Base-by-base conservation (phyloP, 1,140 invertebrate species). In the Paralvinella palmiformis region DNA sequence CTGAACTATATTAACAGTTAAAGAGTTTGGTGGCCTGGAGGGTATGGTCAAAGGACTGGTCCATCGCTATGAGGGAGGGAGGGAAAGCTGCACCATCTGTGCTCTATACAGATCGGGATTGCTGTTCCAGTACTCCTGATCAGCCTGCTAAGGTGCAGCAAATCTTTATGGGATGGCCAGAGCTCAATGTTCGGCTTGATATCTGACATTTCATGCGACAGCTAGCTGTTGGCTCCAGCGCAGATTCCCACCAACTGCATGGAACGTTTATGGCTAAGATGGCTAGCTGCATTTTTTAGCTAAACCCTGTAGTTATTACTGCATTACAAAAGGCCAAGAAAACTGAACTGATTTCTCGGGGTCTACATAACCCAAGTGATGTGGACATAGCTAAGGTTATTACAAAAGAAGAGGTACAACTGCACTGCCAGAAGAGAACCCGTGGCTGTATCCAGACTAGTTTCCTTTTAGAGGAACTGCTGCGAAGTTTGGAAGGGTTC, bases 131-230 rank as follows among this genome's bases (percentile, higher is more conserved):
- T 29, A 31, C 22, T 27, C 22, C 22, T 5, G 53, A 20, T 41
- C 37, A 41, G 10, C 10, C 15, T 48, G 20, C 45, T n/a, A 48
- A 48, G 45, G n/a, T 56, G 53, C 22, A 56, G 20, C 6, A 6
- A 27, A n/a, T 29, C 13, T 24, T 56, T 31, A 22, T 31, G 3
- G 31, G 22, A 32, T 56, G 53, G 53, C 17, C n/a, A 5, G 53
- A 31, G 7, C 20, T 41, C 13, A n/a, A n/a, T 15, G 24, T 73
- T 20, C 45, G 69, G 13, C 66, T 74, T 3, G 72, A 73, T 55
- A 59, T 72, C 2, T 74, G 73, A 72, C 72, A 73, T 41, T 72
- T 72, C 62, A 74, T 72, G 69, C 50, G 71, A 2, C 33, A 68
- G 3, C 27, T 74, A 17, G 50, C 71, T 2, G 1, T n/a, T 15